Evolutionary conservation across 2,113 vertebrate species (phyloP).

Genomic region (Gadus macrocephalus): DNA sequence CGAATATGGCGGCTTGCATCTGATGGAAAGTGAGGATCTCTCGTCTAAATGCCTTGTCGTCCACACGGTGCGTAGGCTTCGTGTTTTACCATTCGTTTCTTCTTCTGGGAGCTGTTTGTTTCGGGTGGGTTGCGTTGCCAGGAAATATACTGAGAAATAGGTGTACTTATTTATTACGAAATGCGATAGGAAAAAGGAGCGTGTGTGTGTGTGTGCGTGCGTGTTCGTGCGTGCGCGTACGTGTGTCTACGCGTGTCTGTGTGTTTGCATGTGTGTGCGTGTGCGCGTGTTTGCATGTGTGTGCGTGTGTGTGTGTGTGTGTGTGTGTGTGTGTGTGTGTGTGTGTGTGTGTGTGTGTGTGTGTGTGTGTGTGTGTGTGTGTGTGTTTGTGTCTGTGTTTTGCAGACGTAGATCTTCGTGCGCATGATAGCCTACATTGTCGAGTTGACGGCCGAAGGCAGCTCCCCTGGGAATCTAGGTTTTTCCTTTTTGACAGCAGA

Average conservation of each 20-base stretch:
- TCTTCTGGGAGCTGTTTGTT: not conserved
- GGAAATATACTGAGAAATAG: not conserved
- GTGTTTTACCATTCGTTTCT: constrained; percentile 23
- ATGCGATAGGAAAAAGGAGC: constrained; percentile 16
- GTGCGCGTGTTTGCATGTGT: not conserved
- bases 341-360: not conserved
- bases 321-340: not conserved
- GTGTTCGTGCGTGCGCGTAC: not conserved
- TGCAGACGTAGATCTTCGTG: constrained; percentile 29
- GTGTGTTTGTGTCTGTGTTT: not conserved
- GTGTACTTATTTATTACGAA: not conserved
- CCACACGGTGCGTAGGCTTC: constrained; percentile 59
- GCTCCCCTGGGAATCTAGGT: no score
- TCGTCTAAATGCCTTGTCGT: constrained; percentile 43
- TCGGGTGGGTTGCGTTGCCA: constrained; percentile 1
- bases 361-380: not conserved
- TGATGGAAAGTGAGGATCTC: constrained; percentile 65
- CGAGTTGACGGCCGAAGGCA: no score
- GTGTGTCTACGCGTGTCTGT: constrained; percentile 3
- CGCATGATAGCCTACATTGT: constrained; percentile 13
- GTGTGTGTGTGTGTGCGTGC: not conserved
- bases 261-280: not conserved
- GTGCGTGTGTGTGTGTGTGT: not conserved
- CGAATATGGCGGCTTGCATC: constrained; percentile 74
- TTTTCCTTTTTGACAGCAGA: no score